These are phyloP conservation scores for Kryptolebias ocellatus DNA, from an alignment of 2,797 vertebrate species.

Conservation along the genomic window DNA sequence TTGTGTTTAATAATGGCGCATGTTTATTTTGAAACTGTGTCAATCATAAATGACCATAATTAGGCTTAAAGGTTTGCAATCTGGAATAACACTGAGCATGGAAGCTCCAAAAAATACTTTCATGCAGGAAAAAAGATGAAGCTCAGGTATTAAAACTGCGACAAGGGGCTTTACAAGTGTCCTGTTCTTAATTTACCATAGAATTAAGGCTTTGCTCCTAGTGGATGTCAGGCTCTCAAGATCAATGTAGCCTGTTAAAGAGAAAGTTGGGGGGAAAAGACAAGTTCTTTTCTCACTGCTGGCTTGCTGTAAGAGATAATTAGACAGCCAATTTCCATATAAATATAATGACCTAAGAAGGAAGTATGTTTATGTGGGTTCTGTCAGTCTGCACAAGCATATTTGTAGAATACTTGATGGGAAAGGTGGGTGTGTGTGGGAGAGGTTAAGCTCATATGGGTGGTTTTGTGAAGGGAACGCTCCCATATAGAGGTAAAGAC, in stretches of 20 bases:
- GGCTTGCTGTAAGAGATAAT: constrained; percentile 54
- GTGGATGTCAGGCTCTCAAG: constrained; percentile 42
- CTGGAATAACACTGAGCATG: background rate
- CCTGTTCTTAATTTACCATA: constrained; percentile 10
- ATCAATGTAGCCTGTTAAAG: constrained; percentile 55
- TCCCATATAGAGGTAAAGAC: constrained; percentile 36
- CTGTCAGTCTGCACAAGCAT: constrained; percentile 31
- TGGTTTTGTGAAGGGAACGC: constrained; percentile 18
- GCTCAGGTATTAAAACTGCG: constrained; percentile 6
- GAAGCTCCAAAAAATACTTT: background rate
- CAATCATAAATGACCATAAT: background rate
- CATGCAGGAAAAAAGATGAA: background rate
- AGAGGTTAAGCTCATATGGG: constrained; percentile 29
- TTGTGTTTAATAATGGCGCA: background rate
- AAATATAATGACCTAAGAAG: constrained; percentile 45
- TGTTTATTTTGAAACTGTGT: background rate
- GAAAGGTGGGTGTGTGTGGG: constrained; percentile 12
- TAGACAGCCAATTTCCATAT: constrained; percentile 63
- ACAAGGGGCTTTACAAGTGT: constrained; percentile 15
- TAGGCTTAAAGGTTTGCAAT: background rate
- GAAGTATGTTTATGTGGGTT: constrained; percentile 41
- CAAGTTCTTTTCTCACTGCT: constrained; percentile 28
- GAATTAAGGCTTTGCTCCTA: constrained; percentile 33
- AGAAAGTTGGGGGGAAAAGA: constrained; percentile 42
- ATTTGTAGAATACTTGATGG: constrained; percentile 29